These are phyloP conservation scores for Drosophila fulvimacula DNA, from an alignment of 2,888 invertebrate genomes.

Conservation along the genomic window DNA sequence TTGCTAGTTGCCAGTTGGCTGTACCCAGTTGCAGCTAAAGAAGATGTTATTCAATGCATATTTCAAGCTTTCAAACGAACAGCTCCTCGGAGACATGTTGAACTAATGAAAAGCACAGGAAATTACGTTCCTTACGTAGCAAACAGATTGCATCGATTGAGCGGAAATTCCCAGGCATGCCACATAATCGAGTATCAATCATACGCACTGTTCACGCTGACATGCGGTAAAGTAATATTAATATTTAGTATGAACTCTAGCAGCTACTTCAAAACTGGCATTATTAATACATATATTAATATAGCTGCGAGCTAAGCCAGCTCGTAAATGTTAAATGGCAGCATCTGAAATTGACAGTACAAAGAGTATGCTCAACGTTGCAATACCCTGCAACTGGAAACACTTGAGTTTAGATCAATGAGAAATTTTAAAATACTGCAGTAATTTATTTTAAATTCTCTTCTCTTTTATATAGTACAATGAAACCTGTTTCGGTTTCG, in stretches of 20 bases:
- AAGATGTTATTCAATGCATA: slow-evolving; percentile 49
- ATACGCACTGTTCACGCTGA: slow-evolving; percentile 42
- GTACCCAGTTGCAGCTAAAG: slow-evolving; percentile 17
- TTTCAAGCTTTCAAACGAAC: slow-evolving; percentile 30
- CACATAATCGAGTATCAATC: slow-evolving; percentile 57
- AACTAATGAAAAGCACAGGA: slow-evolving; percentile 39
- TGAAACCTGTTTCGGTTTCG: background rate
- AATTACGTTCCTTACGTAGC: slow-evolving; percentile 14
- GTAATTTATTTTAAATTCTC: background rate
- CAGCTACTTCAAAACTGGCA: slow-evolving; percentile 31
- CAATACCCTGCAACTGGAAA: slow-evolving; percentile 26
- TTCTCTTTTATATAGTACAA: background rate
- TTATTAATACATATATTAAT: slow-evolving; percentile 50
- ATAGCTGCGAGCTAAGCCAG: slow-evolving; percentile 29
- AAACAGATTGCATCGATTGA: slow-evolving; percentile 16
- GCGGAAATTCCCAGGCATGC: slow-evolving; percentile 20
- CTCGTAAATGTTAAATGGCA: slow-evolving; percentile 51
- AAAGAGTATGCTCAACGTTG: background rate
- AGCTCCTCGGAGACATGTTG: slow-evolving; percentile 9
- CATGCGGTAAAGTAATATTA: slow-evolving; percentile 42
- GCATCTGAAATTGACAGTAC: slow-evolving; percentile 17
- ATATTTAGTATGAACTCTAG: slow-evolving; percentile 30
- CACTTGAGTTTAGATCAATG: background rate
- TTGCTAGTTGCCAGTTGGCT: background rate
- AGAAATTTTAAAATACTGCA: background rate